phyloP scores from a whole-genome alignment of 2,113 vertebrate genomes.

The Leptobrachium leishanense region DNA sequence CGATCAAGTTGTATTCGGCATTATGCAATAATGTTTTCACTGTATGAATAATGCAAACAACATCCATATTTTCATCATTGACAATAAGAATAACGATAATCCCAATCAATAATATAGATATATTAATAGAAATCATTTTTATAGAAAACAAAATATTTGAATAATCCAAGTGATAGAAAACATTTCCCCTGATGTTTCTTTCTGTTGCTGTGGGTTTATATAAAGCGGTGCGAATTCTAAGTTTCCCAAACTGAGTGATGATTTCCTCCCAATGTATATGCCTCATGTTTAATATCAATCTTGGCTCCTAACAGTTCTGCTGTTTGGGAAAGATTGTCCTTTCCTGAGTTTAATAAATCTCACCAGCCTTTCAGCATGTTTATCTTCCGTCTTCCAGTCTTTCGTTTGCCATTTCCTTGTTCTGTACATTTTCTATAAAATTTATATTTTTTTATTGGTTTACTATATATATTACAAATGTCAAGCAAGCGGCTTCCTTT shows the following conservation, averaged over 20 bases:
- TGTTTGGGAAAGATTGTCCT: slow-evolving; percentile 10
- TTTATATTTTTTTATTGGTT: not conserved
- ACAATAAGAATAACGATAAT: too few species aligned
- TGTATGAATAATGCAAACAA: too few species aligned
- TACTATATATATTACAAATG: slow-evolving; percentile 32
- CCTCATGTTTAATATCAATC: slow-evolving; percentile 23
- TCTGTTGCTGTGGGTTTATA: slow-evolving; percentile 6
- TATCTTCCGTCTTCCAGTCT: slow-evolving; percentile 16
- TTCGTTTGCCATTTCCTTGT: slow-evolving; percentile 24
- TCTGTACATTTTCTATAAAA: slow-evolving; percentile 20
- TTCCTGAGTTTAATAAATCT: slow-evolving; percentile 23
- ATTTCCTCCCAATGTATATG: slow-evolving; percentile 24
- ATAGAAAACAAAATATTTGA: too few species aligned
- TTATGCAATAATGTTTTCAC: too few species aligned
- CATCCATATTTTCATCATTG: too few species aligned
- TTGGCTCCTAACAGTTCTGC: slow-evolving; percentile 22
- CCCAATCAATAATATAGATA: too few species aligned
- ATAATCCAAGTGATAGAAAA: too few species aligned
- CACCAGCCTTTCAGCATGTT: slow-evolving; percentile 13
- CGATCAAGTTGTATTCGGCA: too few species aligned
- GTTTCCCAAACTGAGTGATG: slow-evolving; percentile 42
- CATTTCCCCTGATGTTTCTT: too few species aligned
- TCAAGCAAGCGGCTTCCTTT: not conserved
- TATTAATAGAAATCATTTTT: too few species aligned
- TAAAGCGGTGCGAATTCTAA: not conserved